Conservation (phyloP, 2,888 invertebrate species). For the Pristionchus fissidentatus region DNA sequence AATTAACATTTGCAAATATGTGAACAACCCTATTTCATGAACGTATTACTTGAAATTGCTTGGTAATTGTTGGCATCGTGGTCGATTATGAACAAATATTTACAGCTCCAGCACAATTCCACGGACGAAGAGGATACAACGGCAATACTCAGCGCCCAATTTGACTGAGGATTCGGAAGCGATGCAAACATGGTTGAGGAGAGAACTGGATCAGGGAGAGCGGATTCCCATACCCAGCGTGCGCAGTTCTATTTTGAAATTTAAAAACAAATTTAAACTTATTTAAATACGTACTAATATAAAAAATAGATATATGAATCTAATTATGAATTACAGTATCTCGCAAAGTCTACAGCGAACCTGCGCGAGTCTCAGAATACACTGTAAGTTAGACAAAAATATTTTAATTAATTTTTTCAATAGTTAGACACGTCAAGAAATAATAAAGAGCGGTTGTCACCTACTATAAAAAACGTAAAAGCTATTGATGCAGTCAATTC, state of each 20-base stretch:
- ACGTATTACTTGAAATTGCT: too few relatives aligned
- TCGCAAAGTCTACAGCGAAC: slow-evolving; percentile 1
- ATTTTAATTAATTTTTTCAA: not conserved
- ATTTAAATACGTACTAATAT: too few relatives aligned
- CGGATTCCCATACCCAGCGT: slow-evolving; percentile 56
- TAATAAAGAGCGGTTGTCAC: too few relatives aligned
- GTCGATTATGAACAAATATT: too few relatives aligned
- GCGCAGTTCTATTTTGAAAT: too few relatives aligned
- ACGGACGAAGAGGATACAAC: not conserved
- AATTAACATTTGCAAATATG: too few relatives aligned
- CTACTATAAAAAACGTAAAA: too few relatives aligned
- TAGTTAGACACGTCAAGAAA: too few relatives aligned
- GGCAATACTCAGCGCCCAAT: slow-evolving; percentile 53
- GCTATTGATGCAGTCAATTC: too few relatives aligned
- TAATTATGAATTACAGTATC: slow-evolving; percentile 41
- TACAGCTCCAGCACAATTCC: slow-evolving; percentile 4
- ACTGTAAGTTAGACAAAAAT: slow-evolving; percentile 4
- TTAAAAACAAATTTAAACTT: too few relatives aligned
- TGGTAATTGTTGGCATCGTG: not conserved
- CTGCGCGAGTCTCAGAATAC: not conserved
- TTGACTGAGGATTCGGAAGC: slow-evolving; percentile 54
- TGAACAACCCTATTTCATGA: too few relatives aligned
- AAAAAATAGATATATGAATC: too few relatives aligned
- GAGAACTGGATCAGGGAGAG: slow-evolving; percentile 61
- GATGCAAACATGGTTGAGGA: slow-evolving; percentile 59